Evolutionary conservation across 2,888 invertebrate species (phyloP).

Genomic region (Tipula lateralis): DNA sequence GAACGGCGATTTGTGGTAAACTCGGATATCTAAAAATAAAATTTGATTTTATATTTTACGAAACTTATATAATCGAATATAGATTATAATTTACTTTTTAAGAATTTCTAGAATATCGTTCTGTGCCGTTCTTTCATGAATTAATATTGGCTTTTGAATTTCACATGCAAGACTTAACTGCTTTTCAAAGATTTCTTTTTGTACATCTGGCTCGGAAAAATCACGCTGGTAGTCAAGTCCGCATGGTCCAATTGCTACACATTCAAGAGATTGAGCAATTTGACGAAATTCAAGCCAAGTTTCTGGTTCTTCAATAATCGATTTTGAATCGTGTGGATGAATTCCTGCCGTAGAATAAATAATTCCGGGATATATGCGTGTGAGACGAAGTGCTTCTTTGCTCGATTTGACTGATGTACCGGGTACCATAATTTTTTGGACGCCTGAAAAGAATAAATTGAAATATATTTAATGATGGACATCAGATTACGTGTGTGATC

Average conservation of each 20-base stretch:
- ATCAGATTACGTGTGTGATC: too few species aligned
- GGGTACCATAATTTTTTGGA: conserved; percentile 91
- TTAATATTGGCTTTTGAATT: conserved; percentile 78
- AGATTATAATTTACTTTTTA: conserved; percentile 53
- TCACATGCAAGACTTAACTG: conserved; percentile 82
- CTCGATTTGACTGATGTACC: conserved; percentile 85
- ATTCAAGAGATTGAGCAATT: conserved; percentile 76
- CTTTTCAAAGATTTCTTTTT: conserved; percentile 79
- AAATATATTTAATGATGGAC: too few species aligned
- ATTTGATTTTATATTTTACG: not conserved
- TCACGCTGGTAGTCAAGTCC: conserved; percentile 92
- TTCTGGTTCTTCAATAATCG: conserved; percentile 63
- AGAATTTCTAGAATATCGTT: conserved; percentile 73
- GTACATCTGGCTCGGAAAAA: conserved; percentile 85
- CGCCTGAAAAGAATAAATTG: conserved; percentile 60
- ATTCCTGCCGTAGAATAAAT: conserved; percentile 89
- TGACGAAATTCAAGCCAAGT: conserved; percentile 72
- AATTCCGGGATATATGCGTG: conserved; percentile 83
- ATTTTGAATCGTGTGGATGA: conserved; percentile 91
- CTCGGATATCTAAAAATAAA: conserved; percentile 45
- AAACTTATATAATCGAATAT: not conserved
- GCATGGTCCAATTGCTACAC: conserved; percentile 91
- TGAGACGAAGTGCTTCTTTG: conserved; percentile 83
- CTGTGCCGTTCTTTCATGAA: conserved; percentile 90
- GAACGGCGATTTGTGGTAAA: conserved; percentile 76